Conservation (phyloP, 2,888 invertebrate genomes). For the Drosophila hamatofila region DNA sequence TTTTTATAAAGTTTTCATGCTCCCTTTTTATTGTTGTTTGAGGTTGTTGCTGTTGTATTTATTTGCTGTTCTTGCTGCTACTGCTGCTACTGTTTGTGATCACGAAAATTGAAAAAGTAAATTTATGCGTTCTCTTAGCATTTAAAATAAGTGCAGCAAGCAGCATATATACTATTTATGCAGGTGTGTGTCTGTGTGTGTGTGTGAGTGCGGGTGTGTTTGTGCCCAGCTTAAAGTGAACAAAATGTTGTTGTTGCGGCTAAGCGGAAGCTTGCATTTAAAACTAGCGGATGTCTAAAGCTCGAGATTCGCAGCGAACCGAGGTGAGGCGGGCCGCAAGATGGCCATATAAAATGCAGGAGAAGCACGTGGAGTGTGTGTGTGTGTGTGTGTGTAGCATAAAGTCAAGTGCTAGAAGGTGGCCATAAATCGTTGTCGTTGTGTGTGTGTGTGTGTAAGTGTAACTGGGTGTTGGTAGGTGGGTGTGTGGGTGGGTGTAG, state of each 20-base stretch:
- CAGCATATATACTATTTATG: constrained; percentile 6
- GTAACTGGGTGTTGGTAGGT: constrained; percentile 2
- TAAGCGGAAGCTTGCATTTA: constrained; percentile 64
- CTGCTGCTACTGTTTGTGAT: constrained; percentile 27
- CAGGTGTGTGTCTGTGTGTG: constrained; percentile 3
- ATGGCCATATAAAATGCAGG: constrained; percentile 13
- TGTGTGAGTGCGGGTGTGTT: neutral
- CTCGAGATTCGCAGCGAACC: constrained; percentile 20
- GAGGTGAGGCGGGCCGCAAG: constrained; percentile 16
- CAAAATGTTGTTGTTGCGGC: constrained; percentile 28
- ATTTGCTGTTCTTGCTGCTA: neutral
- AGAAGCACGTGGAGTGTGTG: constrained; percentile 5
- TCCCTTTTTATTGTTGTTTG: constrained; percentile 30
- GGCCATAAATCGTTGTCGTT: constrained; percentile 49
- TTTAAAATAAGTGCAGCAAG: constrained; percentile 66
- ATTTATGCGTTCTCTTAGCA: constrained; percentile 77
- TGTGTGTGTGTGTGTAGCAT: constrained; percentile 27
- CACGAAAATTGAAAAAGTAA: constrained; percentile 71
- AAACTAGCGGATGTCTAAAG: constrained; percentile 53
- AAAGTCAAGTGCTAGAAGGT: constrained; percentile 60
- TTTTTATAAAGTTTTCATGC: constrained; percentile 59
- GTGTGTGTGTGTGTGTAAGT: constrained; percentile 11
- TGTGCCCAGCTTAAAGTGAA: constrained; percentile 16
- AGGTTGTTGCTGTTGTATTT: constrained; percentile 14
- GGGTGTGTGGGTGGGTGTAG: constrained; percentile 3